Conservation (phyloP, 2,888 invertebrate species). For the Nowickia ferox region DNA sequence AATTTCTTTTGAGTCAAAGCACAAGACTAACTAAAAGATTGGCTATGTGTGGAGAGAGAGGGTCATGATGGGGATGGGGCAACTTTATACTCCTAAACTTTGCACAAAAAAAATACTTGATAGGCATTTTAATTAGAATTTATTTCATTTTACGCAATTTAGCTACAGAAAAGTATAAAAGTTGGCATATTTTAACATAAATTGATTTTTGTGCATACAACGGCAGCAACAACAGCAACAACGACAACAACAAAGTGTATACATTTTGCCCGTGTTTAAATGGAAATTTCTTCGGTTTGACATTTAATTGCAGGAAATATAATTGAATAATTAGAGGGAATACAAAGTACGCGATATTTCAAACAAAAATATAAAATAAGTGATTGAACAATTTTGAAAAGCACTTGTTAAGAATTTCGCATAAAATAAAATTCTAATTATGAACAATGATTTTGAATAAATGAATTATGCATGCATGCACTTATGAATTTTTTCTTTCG, state of each 20-base stretch:
- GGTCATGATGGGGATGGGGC: not conserved
- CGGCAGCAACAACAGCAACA: no score
- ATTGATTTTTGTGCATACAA: constrained; percentile 58
- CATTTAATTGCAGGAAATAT: constrained; percentile 66
- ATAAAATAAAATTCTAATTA: constrained; percentile 14
- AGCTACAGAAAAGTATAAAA: constrained; percentile 33
- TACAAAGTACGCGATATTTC: constrained; percentile 2
- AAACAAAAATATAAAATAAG: constrained; percentile 28
- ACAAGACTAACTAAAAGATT: constrained; percentile 3
- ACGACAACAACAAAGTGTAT: not conserved
- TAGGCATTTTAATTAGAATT: constrained; percentile 73
- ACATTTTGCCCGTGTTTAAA: not conserved
- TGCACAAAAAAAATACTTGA: constrained; percentile 51
- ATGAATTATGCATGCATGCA: not conserved
- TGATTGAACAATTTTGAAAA: constrained; percentile 45
- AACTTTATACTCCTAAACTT: constrained; percentile 18
- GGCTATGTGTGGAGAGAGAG: not conserved
- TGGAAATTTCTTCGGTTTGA: constrained; percentile 41
- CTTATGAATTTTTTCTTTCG: not conserved
- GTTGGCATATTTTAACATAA: constrained; percentile 71
- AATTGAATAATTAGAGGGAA: constrained; percentile 70
- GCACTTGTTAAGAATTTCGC: not conserved
- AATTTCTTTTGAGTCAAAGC: constrained; percentile 52
- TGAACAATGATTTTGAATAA: not conserved
- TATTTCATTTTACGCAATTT: constrained; percentile 71